Base-by-base conservation (phyloP, 92 coral and sea anemone species). In the Galaxea fascicularis region DNA sequence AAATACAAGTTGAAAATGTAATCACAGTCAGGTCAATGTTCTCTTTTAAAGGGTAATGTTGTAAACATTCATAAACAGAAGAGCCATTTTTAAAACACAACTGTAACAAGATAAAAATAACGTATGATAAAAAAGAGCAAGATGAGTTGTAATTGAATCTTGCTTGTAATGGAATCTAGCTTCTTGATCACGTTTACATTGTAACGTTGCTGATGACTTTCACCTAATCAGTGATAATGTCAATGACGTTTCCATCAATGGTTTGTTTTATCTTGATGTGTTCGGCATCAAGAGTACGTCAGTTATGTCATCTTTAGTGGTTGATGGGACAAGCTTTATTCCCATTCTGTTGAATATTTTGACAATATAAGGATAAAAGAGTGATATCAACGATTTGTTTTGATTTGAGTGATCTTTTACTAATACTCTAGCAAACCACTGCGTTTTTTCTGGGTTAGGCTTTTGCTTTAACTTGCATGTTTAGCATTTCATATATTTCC, bases 251-350 rank as follows among this genome's bases (percentile, higher is more conserved):
- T 68, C 77, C 70, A 68, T 82, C 68, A 82, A 70, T 70, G 78
- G 69, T 68, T 80, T 80, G 76, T 47, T 65, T 80, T 66, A 68
- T 65, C 68, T 80, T 65, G 75, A 80, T 71, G 74, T 71, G 47
- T 54, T 52, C 67, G 21, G 74, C 58, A 41, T 49, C 74, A 45
- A 81, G 86, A 87, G 86, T 75, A 75, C 56, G 65, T 81, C 86
- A 26, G 83, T 80, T 52, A 73, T 67, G 58, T 35, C 64, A 58
- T 87, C 86, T 82, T 87, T 77, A 71, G 83, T 87, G 65, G 75
- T 20, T 67, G 70, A 26, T 31, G 73, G 72, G 57, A 62, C 67
- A 59, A 64, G 86, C 67, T 87, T 57, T 67, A 45, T 80, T 77
- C 52, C 76, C 85, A 24, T 46, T 12, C 12, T 51, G 85, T 68